Conservation (phyloP, 1,140 invertebrate species). For the Aphaenogaster floridana region DNA sequence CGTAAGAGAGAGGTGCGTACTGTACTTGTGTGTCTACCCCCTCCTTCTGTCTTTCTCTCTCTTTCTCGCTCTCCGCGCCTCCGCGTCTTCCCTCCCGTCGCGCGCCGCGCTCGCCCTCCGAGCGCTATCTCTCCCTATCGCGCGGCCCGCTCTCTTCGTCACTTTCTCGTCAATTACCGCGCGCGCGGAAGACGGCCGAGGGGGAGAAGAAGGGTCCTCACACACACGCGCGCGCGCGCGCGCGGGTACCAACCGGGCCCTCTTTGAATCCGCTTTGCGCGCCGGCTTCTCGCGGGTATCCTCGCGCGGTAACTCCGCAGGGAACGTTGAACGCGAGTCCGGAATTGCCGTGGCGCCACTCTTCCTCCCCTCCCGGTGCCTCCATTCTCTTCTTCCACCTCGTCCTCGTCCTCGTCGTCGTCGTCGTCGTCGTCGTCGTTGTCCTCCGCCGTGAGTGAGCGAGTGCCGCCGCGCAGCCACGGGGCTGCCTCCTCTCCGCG, state of each 20-base stretch:
- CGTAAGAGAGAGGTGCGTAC: slow-evolving; percentile 76
- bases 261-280: slow-evolving; percentile 76
- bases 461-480: slow-evolving; percentile 11
- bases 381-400: slow-evolving; percentile 68
- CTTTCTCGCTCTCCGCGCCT: slow-evolving; percentile 53
- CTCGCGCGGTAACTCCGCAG: slow-evolving; percentile 80
- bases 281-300: slow-evolving; percentile 82
- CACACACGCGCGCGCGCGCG: slow-evolving; percentile 45
- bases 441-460: slow-evolving; percentile 60
- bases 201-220: slow-evolving; percentile 25
- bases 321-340: slow-evolving; percentile 84
- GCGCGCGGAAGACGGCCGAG: slow-evolving; percentile 32
- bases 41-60: slow-evolving; percentile 61
- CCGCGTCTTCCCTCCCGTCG: background rate
- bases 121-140: slow-evolving; percentile 36
- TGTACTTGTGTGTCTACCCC: slow-evolving; percentile 68
- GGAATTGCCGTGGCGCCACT: slow-evolving; percentile 86
- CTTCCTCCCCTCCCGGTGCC: slow-evolving; percentile 78
- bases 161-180: slow-evolving; percentile 57
- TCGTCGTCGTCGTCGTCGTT: slow-evolving; percentile 3
- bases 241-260: slow-evolving; percentile 25
- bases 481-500: slow-evolving; percentile 58
- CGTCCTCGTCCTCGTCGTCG: slow-evolving; percentile 64
- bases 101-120: slow-evolving; percentile 16
- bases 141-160: slow-evolving; percentile 30